Evolutionary conservation across 2,113 vertebrate genomes (phyloP).

Genomic region (Oreochromis niloticus): DNA sequence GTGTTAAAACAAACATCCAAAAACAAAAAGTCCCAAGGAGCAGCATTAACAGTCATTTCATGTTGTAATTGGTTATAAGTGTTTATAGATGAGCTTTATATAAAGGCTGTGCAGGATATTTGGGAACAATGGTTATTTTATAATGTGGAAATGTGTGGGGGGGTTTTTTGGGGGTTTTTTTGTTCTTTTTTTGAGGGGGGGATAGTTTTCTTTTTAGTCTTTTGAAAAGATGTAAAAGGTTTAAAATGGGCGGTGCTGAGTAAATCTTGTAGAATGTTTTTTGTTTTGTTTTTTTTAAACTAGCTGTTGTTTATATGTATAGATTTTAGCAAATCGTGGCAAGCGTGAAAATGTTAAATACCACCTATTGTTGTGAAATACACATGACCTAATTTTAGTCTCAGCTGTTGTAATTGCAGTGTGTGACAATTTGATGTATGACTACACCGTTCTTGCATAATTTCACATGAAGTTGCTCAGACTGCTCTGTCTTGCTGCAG

Average conservation of each 20-base stretch:
- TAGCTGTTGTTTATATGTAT: background rate
- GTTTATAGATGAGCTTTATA: background rate
- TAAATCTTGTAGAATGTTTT: background rate
- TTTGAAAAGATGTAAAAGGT: background rate
- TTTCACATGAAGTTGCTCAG: conserved; percentile 14
- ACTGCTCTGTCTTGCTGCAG: conserved; percentile 68
- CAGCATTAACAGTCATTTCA: background rate
- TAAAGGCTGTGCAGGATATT: background rate
- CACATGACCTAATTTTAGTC: background rate
- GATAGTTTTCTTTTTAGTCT: background rate
- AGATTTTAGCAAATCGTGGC: background rate
- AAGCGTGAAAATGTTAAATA: background rate
- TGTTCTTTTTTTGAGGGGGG: background rate
- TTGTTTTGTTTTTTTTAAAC: background rate
- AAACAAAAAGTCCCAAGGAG: background rate
- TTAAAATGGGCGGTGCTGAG: background rate
- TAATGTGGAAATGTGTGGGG: background rate
- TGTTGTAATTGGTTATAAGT: background rate
- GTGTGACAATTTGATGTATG: background rate
- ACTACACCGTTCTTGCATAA: conserved; percentile 8
- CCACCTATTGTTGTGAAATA: background rate
- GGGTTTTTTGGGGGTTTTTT: too few species aligned
- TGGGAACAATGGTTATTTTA: background rate
- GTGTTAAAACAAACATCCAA: background rate
- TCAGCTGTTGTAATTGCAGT: background rate